Conservation (phyloP, 2,113 vertebrate genomes). For the Irena cyanogastra region DNA sequence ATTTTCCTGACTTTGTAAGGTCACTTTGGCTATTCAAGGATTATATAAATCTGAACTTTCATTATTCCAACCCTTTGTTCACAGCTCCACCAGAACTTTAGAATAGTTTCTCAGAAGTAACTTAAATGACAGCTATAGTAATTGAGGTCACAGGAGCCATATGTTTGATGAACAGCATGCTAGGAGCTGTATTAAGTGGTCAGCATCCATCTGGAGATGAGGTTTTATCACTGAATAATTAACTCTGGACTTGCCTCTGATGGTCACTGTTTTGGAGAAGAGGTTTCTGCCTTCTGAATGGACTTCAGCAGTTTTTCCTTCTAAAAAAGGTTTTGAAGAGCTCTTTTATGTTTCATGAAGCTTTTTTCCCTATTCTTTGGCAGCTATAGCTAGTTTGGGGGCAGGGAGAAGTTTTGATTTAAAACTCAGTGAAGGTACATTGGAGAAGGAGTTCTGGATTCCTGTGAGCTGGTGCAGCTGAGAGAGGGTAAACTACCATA, state of each 20-base stretch:
- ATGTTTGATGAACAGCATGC: neutral
- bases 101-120: constrained; percentile 22
- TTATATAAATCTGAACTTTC: constrained; percentile 35
- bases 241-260: neutral
- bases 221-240: constrained; percentile 17
- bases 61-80: neutral
- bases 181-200: neutral
- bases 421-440: neutral
- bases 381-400: neutral
- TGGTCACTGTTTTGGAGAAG: neutral
- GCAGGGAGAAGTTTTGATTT: neutral
- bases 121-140: neutral
- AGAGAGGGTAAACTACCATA: neutral
- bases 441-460: neutral
- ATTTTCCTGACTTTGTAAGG: neutral
- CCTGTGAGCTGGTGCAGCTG: accelerated
- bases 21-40: neutral
- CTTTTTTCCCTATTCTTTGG: neutral
- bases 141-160: constrained; percentile 47
- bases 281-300: neutral
- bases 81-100: neutral
- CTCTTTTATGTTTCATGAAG: neutral
- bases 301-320: neutral
- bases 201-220: constrained; percentile 18
- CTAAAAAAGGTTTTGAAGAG: neutral